Percentiles rank a stretch among this genome's conserved stretches.
These are phyloP conservation scores for Drosophila orosa DNA, from an alignment of 1,140 invertebrate species.

Conservation along the genomic window DNA sequence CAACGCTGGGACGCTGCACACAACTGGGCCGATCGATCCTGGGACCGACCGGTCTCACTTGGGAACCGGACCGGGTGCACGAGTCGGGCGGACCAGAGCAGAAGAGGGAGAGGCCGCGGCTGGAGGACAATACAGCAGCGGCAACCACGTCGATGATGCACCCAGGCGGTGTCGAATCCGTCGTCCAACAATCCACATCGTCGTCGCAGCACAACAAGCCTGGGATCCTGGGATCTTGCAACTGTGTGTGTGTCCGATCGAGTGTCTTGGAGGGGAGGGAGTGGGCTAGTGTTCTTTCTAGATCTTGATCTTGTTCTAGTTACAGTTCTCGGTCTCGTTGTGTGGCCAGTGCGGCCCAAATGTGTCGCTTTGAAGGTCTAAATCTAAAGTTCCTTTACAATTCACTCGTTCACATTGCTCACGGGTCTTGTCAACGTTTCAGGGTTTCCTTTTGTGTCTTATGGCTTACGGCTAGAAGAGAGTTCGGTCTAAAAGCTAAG, in stretches of 20 bases:
- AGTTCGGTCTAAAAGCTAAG: constrained; percentile 69
- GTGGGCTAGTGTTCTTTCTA: constrained; percentile 29
- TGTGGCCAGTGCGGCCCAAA: constrained; percentile 61
- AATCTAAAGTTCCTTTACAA: constrained; percentile 56
- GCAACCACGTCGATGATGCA: constrained; percentile 74
- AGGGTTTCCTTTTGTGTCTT: constrained; percentile 42
- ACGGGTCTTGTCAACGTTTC: constrained; percentile 62
- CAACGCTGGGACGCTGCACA: constrained; percentile 52
- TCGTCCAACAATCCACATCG: constrained; percentile 48
- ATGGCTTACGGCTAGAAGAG: constrained; percentile 76
- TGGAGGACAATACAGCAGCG: constrained; percentile 80
- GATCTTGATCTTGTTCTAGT: constrained; percentile 35
- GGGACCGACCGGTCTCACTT: constrained; percentile 18
- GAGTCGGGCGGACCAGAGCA: constrained; percentile 78
- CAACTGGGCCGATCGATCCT: constrained; percentile 25
- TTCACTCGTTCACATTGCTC: constrained; percentile 50
- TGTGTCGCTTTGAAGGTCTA: constrained; percentile 70
- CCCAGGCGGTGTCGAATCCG: constrained; percentile 56
- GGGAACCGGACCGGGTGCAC: constrained; percentile 72
- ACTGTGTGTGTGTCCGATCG: constrained; percentile 37
- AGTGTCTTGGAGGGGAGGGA: constrained; percentile 45
- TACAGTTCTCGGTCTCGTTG: constrained; percentile 38
- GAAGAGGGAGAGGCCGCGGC: constrained; percentile 76
- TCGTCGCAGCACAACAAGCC: constrained; percentile 50
- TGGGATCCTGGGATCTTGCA: constrained; percentile 34